Evolutionary conservation across 2,888 invertebrate genomes (phyloP), one percentile per base, ranked within the genome.

Genomic region (Galerucella nymphaeae): DNA sequence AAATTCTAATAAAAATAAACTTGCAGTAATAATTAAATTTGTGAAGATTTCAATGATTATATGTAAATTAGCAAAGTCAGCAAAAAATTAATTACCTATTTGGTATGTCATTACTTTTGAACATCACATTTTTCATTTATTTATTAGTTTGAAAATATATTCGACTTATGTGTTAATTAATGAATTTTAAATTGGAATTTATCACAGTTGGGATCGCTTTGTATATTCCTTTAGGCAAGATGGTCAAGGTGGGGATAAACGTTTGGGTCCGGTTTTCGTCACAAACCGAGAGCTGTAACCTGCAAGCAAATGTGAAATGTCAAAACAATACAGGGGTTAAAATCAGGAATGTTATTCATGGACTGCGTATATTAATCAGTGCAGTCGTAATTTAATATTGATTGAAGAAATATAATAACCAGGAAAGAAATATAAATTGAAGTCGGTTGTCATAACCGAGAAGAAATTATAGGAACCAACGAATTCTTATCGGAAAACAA

Each of bases 211-310:
- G 53, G 14, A 58, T 58, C 58, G 14, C 58, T 23, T n/a, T 58
- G 58, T 58, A 58, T 14, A 14, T 53, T 58, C 14, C 23, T 20
- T 20, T 30, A 55, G 58, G 30, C 58, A 30, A 23, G 10, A 30
- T 57, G 13, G 30, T 58, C 14, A 23, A 30, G 30, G 58, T 30
- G 58, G 58, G 53, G 53, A 53, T 53, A 53, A 53, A 9, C 53
- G 18, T 53, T 53, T 50, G 50, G 14, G 50, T 50, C 53, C 53
- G 53, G 53, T 53, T 53, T 53, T 50, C 14, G 8, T 53, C 53
- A 53, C 16, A 53, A 53, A 53, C 53, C 53, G 18, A 53, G 53
- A 18, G 16, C 16, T 53, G 53, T 18, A 53, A 53, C 53, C 53
- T 53, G 53, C 16, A 53, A 53, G 16, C 16, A 53, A 53, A 53